phyloP scores from a whole-genome alignment of 2,113 vertebrate genomes.

The Petromus typicus region DNA sequence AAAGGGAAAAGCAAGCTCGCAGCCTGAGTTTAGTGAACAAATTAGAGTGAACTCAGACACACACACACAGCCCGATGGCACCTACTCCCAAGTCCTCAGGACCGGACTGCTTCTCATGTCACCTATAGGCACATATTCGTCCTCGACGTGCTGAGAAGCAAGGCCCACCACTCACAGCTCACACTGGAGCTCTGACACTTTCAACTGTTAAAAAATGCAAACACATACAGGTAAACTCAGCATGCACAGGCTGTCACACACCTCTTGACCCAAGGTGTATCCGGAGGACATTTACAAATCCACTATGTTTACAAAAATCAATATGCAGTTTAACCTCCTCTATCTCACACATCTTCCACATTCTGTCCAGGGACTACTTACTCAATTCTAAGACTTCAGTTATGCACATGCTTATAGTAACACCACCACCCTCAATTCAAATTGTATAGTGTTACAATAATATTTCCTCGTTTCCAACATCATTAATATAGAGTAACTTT shows the following conservation, averaged over 20 bases:
- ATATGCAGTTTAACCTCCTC: background rate
- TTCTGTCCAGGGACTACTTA: background rate
- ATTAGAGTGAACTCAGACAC: background rate
- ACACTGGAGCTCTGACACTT: background rate
- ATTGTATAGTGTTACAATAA: background rate
- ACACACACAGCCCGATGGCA: background rate
- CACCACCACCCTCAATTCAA: background rate
- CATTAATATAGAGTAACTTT: background rate
- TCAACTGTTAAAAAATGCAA: background rate
- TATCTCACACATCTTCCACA: background rate
- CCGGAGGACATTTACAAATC: background rate
- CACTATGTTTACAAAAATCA: background rate
- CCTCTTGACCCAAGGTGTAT: background rate
- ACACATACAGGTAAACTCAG: background rate
- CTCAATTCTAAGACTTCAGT: background rate
- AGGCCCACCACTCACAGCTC: background rate
- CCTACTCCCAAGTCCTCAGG: background rate
- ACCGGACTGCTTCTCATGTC: no score
- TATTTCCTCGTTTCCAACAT: background rate
- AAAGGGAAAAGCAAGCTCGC: background rate
- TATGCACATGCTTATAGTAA: background rate
- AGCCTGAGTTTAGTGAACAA: background rate
- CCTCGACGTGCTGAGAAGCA: background rate
- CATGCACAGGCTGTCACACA: background rate
- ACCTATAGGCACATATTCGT: background rate